phyloP scores from a whole-genome alignment of 2,797 vertebrate species.

The Craterocephalus amniculus region DNA sequence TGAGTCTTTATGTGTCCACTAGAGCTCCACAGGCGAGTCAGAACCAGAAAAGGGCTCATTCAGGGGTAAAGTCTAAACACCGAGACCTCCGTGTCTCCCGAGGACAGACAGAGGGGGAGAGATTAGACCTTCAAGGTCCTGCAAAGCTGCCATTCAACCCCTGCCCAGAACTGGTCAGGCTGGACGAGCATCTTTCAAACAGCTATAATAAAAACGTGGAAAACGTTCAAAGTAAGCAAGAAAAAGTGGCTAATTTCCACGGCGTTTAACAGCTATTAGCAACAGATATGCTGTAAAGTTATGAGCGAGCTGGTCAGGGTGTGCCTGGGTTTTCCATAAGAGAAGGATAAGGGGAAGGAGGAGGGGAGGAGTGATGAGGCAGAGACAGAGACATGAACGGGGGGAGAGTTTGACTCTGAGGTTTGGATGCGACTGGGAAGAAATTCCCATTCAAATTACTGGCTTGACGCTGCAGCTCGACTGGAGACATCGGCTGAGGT shows the following conservation, averaged over 20 bases:
- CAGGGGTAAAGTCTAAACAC: constrained; percentile 70
- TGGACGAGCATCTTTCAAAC: constrained; percentile 24
- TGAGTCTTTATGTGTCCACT: constrained; percentile 74
- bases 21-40: constrained; percentile 67
- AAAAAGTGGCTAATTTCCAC: constrained; percentile 15
- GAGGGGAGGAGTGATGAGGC: constrained; percentile 61
- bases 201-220: constrained; percentile 22
- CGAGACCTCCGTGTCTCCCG: constrained; percentile 63
- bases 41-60: constrained; percentile 74
- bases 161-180: constrained; percentile 2
- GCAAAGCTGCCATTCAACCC: constrained; percentile 27
- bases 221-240: constrained; percentile 21
- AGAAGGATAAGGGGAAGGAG: constrained; percentile 50
- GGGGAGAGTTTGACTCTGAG: constrained; percentile 78
- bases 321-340: constrained; percentile 76
- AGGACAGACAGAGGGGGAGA: constrained; percentile 47
- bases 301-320: constrained; percentile 62
- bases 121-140: constrained; percentile 48
- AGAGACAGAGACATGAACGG: constrained; percentile 67
- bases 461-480: constrained; percentile 75
- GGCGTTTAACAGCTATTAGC: constrained; percentile 30
- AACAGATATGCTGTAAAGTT: constrained; percentile 46
- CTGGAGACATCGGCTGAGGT: constrained; percentile 76
- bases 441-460: constrained; percentile 82
- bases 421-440: constrained; percentile 78